These are phyloP conservation scores for Aleiodes testaceus DNA, from an alignment of 2,888 invertebrate species.

Conservation along the genomic window DNA sequence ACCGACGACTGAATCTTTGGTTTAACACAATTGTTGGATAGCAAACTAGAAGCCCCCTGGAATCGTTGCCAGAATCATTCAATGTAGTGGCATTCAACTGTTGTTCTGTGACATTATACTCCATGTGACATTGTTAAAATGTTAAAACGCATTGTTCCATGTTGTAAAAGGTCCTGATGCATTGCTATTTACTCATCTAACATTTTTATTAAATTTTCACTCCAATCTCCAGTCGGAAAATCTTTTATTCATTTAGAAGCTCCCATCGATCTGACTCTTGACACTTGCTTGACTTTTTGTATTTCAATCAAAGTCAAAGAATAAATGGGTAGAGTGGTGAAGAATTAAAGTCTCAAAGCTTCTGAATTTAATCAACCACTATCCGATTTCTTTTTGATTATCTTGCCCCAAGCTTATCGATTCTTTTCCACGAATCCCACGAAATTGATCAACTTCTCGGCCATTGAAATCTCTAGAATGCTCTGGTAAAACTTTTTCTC, in stretches of 20 bases:
- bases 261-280: not conserved
- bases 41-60: not conserved
- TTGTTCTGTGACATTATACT: not conserved
- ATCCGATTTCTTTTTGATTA: slow-evolving; percentile 29
- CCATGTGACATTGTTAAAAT: not conserved
- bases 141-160: not conserved
- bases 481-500: slow-evolving; percentile 13
- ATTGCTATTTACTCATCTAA: not conserved
- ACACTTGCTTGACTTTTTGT: slow-evolving; percentile 11
- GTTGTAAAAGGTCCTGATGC: too few species aligned
- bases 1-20: slow-evolving; percentile 21
- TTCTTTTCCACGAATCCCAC: not conserved
- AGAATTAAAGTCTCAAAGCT: slow-evolving; percentile 18
- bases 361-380: slow-evolving; percentile 37
- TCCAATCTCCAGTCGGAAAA: too few species aligned
- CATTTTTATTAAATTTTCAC: not conserved
- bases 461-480: slow-evolving; percentile 3
- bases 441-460: slow-evolving; percentile 18
- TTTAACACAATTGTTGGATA: slow-evolving; percentile 17
- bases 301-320: not conserved
- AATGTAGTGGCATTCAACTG: slow-evolving; percentile 17
- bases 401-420: not conserved
- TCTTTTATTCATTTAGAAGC: too few species aligned
- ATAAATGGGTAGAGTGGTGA: not conserved
- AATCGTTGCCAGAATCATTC: not conserved